These are phyloP conservation scores for Drosophila azteca DNA, from an alignment of 1,140 invertebrate species.

Conservation along the genomic window DNA sequence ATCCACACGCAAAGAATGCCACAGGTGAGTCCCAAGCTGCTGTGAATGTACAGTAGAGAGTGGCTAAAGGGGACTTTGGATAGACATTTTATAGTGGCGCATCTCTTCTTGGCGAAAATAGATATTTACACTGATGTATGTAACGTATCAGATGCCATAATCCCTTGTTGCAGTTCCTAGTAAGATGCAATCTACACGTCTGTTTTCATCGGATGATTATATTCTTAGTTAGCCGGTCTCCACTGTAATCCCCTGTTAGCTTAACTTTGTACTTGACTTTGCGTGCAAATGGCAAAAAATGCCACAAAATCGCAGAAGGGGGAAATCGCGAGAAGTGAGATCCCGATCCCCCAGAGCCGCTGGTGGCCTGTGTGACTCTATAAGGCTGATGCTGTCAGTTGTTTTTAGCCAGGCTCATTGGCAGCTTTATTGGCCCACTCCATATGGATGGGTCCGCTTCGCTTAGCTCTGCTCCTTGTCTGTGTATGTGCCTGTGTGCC, in stretches of 20 bases:
- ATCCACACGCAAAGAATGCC: constrained; percentile 64
- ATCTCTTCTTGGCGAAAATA: too few relatives aligned
- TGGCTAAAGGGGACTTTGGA: neutral
- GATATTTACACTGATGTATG: too few relatives aligned
- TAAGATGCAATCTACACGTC: neutral
- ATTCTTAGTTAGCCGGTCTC: neutral
- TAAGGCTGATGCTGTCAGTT: constrained; percentile 75
- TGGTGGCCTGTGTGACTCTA: constrained; percentile 70
- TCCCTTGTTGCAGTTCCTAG: too few relatives aligned
- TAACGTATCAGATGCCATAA: too few relatives aligned
- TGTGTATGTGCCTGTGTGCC: constrained; percentile 10
- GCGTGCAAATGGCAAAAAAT: constrained; percentile 75
- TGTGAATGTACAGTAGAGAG: constrained; percentile 5
- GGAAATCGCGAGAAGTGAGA: constrained; percentile 26
- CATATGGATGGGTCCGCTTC: too few relatives aligned
- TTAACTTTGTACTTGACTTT: constrained; percentile 29
- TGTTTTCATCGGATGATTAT: neutral
- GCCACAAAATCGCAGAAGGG: constrained; percentile 4
- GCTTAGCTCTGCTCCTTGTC: too few relatives aligned
- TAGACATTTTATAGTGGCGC: too few relatives aligned
- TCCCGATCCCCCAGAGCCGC: constrained; percentile 33
- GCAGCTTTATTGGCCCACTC: constrained; percentile 68
- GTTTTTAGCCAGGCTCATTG: constrained; percentile 72
- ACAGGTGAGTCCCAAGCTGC: constrained; percentile 38
- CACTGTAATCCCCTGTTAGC: constrained; percentile 29